Evolutionary conservation across 2,888 invertebrate genomes (phyloP), one percentile per base, ranked within the genome.

Genomic region (Nudaria mundana): DNA sequence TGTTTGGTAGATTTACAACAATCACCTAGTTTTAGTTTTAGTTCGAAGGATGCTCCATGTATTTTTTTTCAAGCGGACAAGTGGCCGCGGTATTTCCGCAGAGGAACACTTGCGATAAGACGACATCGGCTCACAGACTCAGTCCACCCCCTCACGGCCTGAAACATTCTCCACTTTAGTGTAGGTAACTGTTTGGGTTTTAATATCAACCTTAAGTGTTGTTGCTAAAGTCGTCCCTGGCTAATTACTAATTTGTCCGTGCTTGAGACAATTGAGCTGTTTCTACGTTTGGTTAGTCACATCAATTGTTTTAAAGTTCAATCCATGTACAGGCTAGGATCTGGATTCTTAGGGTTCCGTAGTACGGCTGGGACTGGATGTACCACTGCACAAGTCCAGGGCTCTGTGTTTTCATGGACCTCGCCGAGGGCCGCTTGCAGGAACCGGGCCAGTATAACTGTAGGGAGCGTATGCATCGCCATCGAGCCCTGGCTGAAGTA

Each of bases 191-290:
- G 81, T 84, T 86, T 81, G 81, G 78, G 81, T 85, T 87, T 87
- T 86, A 87, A 87, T 87, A 86, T 85, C 71, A 79, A 69, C 65
- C 74, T 82, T 81, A 82, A 87, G 85, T 83, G 83, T 77, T 85
- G 83, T 84, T 75, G 66, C 76, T 77, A 79, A 81, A 85, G 82
- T 81, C 72, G 66, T 81, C 76, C 66, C 67, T 64, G 51, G 58
- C 71, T 76, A 82, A 84, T 82, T 81, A 81, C 81, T 86, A 84
- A 87, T 86, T 87, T 87, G 85, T 81, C 70, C 72, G 67, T 70
- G 70, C 72, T 77, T 68, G 64, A 76, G 72, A 69, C 75, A 72
- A 70, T 73, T 71, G 71, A 72, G 69, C 64, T 67, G 66, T 77
- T 76, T 71, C 57, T 55, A 49, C 48, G 35, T 45, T 45, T 59